These are phyloP conservation scores for Drosophila varians DNA, from an alignment of 1,140 invertebrate genomes.

Conservation along the genomic window DNA sequence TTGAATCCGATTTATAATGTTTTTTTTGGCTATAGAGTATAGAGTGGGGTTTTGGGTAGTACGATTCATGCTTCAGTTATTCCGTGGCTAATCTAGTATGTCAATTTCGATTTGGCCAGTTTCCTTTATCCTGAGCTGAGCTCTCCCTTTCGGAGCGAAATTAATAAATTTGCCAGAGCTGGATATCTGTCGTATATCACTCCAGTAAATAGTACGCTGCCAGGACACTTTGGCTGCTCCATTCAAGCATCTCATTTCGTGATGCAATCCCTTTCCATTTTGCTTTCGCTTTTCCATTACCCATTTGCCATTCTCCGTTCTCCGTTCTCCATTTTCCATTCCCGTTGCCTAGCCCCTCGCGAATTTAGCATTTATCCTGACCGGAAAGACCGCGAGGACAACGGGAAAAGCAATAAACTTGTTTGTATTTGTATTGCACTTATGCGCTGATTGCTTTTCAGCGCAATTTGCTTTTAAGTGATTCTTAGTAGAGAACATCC, in stretches of 20 bases:
- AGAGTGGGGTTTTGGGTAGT: too few species aligned
- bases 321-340: neutral
- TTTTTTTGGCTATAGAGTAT: too few species aligned
- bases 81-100: too few species aligned
- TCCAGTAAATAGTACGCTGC: slow-evolving; percentile 11
- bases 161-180: slow-evolving; percentile 2
- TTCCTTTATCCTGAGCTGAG: too few species aligned
- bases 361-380: slow-evolving; percentile 26
- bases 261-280: slow-evolving; percentile 15
- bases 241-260: slow-evolving; percentile 26
- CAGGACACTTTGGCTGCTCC: slow-evolving; percentile 12
- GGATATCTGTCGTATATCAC: slow-evolving; percentile 13
- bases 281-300: neutral
- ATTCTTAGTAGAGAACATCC: slow-evolving; percentile 23
- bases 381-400: slow-evolving; percentile 43
- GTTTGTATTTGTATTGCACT: slow-evolving; percentile 71
- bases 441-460: slow-evolving; percentile 70
- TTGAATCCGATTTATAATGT: too few species aligned
- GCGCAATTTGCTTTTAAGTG: slow-evolving; percentile 68
- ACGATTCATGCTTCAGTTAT: too few species aligned
- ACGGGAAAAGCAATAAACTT: slow-evolving; percentile 67
- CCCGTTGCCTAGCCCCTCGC: neutral
- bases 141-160: neutral
- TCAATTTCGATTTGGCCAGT: too few species aligned
- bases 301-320: neutral